phyloP scores from a whole-genome alignment of 2,888 invertebrate genomes.

The Spodoptera exigua region DNA sequence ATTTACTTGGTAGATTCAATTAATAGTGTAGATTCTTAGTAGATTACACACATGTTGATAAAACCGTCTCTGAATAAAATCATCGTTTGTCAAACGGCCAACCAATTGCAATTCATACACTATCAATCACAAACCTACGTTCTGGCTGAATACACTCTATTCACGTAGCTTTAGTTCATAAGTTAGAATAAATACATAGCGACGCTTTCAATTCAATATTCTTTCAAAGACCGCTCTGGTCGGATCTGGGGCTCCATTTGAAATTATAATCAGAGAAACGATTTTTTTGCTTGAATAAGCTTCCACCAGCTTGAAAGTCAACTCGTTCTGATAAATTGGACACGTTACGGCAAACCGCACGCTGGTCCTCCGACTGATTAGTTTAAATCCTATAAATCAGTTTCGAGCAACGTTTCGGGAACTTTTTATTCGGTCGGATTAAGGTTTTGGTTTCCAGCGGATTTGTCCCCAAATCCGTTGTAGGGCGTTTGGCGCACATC shows the following conservation, averaged over 20 bases:
- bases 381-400: constrained; percentile 51
- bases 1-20: neutral
- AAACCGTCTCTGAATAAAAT: constrained; percentile 16
- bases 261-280: constrained; percentile 65
- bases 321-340: constrained; percentile 50
- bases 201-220: constrained; percentile 47
- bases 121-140: constrained; percentile 44
- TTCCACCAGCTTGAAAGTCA: constrained; percentile 50
- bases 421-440: constrained; percentile 65
- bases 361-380: constrained; percentile 42
- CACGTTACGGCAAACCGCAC: constrained; percentile 39
- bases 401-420: constrained; percentile 33
- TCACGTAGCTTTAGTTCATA: constrained; percentile 39
- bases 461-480: constrained; percentile 74
- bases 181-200: constrained; percentile 43
- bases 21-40: constrained; percentile 3
- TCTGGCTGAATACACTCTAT: constrained; percentile 28
- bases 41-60: constrained; percentile 8
- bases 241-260: constrained; percentile 59
- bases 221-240: constrained; percentile 41
- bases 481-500: constrained; percentile 75
- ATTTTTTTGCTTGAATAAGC: constrained; percentile 57
- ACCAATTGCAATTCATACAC: constrained; percentile 26
- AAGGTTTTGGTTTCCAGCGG: constrained; percentile 72
- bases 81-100: constrained; percentile 32